These are phyloP conservation scores for Papilio glaucus DNA, from an alignment of 1,140 invertebrate genomes.

Conservation along the genomic window DNA sequence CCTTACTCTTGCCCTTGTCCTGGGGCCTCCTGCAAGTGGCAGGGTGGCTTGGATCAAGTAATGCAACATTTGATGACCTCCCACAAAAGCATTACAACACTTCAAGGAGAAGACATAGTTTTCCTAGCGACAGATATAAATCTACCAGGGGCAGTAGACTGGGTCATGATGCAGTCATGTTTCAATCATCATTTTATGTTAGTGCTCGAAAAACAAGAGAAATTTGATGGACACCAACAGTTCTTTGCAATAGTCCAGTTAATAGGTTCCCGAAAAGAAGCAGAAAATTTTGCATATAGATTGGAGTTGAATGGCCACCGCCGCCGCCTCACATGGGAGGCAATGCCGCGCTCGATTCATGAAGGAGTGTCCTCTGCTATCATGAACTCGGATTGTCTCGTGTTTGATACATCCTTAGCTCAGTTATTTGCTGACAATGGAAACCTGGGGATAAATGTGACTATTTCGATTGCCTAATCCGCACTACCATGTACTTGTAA, in stretches of 20 bases:
- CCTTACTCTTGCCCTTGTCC: slow-evolving; percentile 99
- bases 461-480: slow-evolving; percentile 94
- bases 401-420: slow-evolving; percentile 99
- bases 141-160: slow-evolving; percentile 99
- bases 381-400: slow-evolving; percentile 98
- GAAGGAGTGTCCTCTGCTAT: slow-evolving; percentile 99
- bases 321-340: slow-evolving; percentile 98
- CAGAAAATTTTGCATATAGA: slow-evolving; percentile 99
- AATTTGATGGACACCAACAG: slow-evolving; percentile 98
- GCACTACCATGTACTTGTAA: slow-evolving; percentile 50
- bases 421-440: slow-evolving; percentile 99
- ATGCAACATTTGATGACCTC: slow-evolving; percentile 99
- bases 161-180: slow-evolving; percentile 99
- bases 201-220: slow-evolving; percentile 99
- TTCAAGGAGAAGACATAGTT: slow-evolving; percentile 99
- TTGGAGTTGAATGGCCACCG: slow-evolving; percentile 98
- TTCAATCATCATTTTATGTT: slow-evolving; percentile 99
- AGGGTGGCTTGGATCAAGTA: slow-evolving; percentile 95
- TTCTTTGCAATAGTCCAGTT: slow-evolving; percentile 99
- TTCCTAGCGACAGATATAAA: slow-evolving; percentile 99
- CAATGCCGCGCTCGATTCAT: slow-evolving; percentile 98
- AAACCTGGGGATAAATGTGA: slow-evolving; percentile 99
- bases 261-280: slow-evolving; percentile 99
- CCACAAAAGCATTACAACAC: slow-evolving; percentile 99
- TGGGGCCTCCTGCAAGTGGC: slow-evolving; percentile 99